Base-by-base conservation (phyloP, 2,888 invertebrate genomes). In the Lypha dubia region DNA sequence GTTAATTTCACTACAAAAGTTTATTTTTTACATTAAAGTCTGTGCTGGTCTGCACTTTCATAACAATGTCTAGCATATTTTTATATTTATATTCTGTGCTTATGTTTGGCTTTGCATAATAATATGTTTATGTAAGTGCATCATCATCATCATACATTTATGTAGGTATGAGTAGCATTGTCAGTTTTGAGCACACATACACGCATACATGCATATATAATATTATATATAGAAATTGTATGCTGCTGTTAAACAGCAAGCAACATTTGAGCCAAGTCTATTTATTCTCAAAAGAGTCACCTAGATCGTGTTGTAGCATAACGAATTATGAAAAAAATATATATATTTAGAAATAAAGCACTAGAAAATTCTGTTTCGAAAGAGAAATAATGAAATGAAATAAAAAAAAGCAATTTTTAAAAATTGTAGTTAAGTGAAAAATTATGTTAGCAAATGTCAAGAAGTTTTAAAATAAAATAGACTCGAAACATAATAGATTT, bases 231-330 rank as follows among this genome's bases (percentile, higher is more conserved):
- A 38, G 11, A n/a, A 62, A 62, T 35, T 58, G 8, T 49, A 51
- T 20, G 5, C 7, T n/a, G 9, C 5, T 65, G 49, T 49, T n/a
- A 20, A 13, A 6, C 15, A 49, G 65, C 46, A 17, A 17, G 38
- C 41, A 53, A 17, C 11, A 44, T 56, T 20, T 13, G 2, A 51
- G n/a, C n/a, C n/a, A 38, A 41, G 11, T 56, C 17, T 44, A 32
- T 44, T 11, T 9, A 60, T 35, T 49, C 58, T 60, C 68, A 73
- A 28, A 46, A 24, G 56, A 53, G 62, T 46, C 63, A 63, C 3
- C 56, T 56, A 67, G 82, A 73, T 83, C 82, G 53, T 83, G 82
- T 73, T 83, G 77, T 67, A 44, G 82, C 77, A 83, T 83, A 77
- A 51, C 13, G 62, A 71, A 58, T 22, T 46, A 24, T 56, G 60